Evolutionary conservation across 2,888 invertebrate genomes (phyloP).

Genomic region (Perdita meconis): DNA sequence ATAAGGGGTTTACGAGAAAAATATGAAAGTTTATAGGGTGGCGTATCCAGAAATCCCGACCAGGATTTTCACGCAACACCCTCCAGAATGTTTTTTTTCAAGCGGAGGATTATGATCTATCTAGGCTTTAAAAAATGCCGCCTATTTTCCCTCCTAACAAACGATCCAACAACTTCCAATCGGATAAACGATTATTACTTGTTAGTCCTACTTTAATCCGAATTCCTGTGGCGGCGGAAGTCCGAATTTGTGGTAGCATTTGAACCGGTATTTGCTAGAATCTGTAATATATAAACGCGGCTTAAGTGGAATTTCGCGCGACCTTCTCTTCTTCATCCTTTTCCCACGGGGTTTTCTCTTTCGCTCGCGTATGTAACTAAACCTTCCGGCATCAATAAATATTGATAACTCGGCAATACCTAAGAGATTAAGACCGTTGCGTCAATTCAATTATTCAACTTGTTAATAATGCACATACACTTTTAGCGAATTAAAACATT

Average conservation of each 20-base stretch:
- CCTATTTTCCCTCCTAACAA: slow-evolving; percentile 66
- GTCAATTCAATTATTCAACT: no score
- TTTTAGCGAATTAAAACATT: no score
- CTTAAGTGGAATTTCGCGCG: slow-evolving; percentile 29
- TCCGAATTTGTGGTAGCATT: slow-evolving; percentile 28
- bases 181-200: slow-evolving; percentile 76
- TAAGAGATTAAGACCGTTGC: no score
- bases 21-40: slow-evolving; percentile 29
- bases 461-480: no score
- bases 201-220: slow-evolving; percentile 80
- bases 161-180: slow-evolving; percentile 81
- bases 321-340: not conserved
- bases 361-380: no score
- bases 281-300: slow-evolving; percentile 22
- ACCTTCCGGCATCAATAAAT: slow-evolving; percentile 76
- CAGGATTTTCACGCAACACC: slow-evolving; percentile 6
- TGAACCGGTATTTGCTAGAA: slow-evolving; percentile 11
- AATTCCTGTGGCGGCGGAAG: slow-evolving; percentile 25
- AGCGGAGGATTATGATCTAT: slow-evolving; percentile 21
- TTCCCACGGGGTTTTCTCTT: not conserved
- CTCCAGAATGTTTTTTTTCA: slow-evolving; percentile 41
- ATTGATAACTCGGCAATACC: no score
- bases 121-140: slow-evolving; percentile 28
- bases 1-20: not conserved
- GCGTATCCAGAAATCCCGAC: slow-evolving; percentile 4